phyloP scores from a whole-genome alignment of 2,888 invertebrate genomes.

The Apomyelois bistriatella region DNA sequence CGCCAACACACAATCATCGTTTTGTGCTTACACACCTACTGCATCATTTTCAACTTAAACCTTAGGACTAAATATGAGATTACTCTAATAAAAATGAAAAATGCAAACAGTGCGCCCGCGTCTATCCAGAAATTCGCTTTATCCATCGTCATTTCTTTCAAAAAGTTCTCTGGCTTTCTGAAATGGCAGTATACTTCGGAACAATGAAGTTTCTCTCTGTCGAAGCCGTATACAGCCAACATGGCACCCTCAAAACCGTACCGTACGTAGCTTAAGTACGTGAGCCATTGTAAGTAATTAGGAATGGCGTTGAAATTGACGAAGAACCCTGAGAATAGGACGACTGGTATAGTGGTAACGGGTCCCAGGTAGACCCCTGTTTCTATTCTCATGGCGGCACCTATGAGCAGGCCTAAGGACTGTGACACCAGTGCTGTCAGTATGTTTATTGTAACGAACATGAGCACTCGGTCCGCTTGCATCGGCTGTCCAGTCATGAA shows the following conservation, averaged over 20 bases:
- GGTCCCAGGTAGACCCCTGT: constrained; percentile 90
- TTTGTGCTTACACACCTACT: constrained; percentile 55
- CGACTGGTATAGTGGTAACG: constrained; percentile 93
- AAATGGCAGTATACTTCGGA: constrained; percentile 91
- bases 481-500: constrained; percentile 98
- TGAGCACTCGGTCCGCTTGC: constrained; percentile 89
- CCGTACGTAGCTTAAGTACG: constrained; percentile 92
- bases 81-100: constrained; percentile 88
- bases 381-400: constrained; percentile 94
- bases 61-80: constrained; percentile 91
- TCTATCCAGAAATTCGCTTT: constrained; percentile 90
- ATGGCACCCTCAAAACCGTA: constrained; percentile 97
- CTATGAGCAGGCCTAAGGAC: constrained; percentile 94
- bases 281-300: constrained; percentile 91
- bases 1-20: constrained; percentile 3
- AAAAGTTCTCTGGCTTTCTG: constrained; percentile 88
- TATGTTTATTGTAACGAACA: constrained; percentile 86
- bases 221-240: constrained; percentile 94
- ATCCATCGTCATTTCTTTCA: constrained; percentile 92
- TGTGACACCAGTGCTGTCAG: constrained; percentile 95
- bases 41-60: constrained; percentile 85
- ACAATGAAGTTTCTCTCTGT: constrained; percentile 90
- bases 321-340: constrained; percentile 96
- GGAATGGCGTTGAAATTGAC: constrained; percentile 96
- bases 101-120: constrained; percentile 88